Base-by-base conservation (phyloP, 1,140 invertebrate genomes). In the Andricus grossulariae region DNA sequence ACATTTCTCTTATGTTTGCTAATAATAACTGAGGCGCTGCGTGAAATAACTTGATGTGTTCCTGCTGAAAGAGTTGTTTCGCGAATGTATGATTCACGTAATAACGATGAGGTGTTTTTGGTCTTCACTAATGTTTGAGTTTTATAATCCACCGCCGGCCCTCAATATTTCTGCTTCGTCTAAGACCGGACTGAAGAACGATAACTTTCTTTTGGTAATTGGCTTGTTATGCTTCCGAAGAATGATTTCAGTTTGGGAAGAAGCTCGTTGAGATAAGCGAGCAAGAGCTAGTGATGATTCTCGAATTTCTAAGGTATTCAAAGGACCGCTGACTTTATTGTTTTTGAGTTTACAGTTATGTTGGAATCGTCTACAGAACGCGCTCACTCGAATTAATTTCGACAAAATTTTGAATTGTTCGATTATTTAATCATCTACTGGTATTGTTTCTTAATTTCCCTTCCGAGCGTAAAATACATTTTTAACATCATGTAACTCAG, bases 11-110 rank as follows among this genome's bases (percentile, higher is more conserved):
- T n/a, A n/a, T n/a, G n/a, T 32, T 21, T 32, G 21, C 78, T 54
- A 77, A 55, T 11, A 54, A 72, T 32, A 32, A 25, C 18, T 72
- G 72, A 19, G 85, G 83, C 21, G 87, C 87, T 18, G 81, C 83
- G 82, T 92, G 90, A 55, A 55, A 18, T 1, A 2, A 55, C 10
- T 55, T 55, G 3, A 55, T 55, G 15, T 55, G 52, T 55, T n/a
- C 52, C n/a, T 55, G 16, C 16, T 55, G n/a, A 18, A 55, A 55
- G 5, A 55, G 15, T 18, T 18, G 52, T 18, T 55, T 55, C 10
- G 52, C 2, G 19, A 55, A 55, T 51, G 19, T 10, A 10, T 55
- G 52, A 55, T 55, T 55, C 15, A 2, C 5, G n/a, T 10, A 18
- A 55, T 55, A 2, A 55, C n/a, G n/a, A 55, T 55, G 19, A 18